Conservation (phyloP, 2,888 invertebrate genomes). For the Limnephilus rhombicus region DNA sequence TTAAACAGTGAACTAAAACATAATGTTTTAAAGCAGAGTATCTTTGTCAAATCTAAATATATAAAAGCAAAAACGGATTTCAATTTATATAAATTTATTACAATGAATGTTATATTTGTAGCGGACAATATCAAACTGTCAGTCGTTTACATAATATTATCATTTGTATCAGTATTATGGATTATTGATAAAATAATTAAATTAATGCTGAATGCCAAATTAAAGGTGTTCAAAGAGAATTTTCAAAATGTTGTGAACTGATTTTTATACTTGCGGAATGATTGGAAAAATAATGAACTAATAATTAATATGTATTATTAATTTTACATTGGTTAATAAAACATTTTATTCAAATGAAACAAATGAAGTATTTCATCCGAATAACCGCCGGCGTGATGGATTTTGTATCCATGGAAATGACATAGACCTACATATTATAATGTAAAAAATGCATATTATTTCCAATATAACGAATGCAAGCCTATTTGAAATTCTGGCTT, state of each 20-base stretch:
- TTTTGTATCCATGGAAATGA: neutral
- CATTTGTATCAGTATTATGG: neutral
- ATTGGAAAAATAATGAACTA: neutral
- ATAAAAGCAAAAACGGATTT: neutral
- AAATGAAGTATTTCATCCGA: neutral
- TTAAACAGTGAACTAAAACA: neutral
- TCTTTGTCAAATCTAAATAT: neutral
- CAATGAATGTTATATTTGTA: neutral
- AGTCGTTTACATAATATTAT: neutral
- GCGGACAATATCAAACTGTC: constrained; percentile 33
- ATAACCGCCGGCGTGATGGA: neutral
- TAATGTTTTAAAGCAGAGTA: neutral
- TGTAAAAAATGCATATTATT: neutral
- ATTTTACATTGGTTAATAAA: neutral
- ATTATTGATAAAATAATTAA: constrained; percentile 4
- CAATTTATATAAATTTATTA: neutral
- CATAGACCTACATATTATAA: neutral
- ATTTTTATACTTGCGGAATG: constrained; percentile 43
- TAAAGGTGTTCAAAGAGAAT: neutral
- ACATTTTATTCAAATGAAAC: neutral
- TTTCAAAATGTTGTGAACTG: constrained; percentile 47
- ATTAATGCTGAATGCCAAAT: constrained; percentile 28
- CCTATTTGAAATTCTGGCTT: neutral
- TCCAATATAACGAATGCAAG: neutral
- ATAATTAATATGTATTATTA: neutral